Base-by-base conservation (phyloP, 2,888 invertebrate species). In the Ariolimax columbianus region DNA sequence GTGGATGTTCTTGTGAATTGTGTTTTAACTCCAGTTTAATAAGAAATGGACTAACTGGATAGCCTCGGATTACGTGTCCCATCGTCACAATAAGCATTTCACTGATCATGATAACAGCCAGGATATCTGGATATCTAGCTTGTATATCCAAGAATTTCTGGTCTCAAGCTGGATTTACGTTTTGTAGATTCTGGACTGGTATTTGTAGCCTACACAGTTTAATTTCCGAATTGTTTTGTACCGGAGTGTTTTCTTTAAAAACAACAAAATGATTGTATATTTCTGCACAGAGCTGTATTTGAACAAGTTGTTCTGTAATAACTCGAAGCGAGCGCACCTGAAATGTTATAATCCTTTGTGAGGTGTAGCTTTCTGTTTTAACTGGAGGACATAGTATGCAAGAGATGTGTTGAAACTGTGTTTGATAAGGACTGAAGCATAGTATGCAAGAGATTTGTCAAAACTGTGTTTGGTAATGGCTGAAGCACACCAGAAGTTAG, bases 241-340 rank as follows among this genome's bases (percentile, higher is more conserved):
- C 66, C 33, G 30, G 66, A 66, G 72, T 40, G n/a, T 7, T 72
- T 9, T 47, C 14, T 47, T 47, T 30, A 47, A 51, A 30, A n/a
- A n/a, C n/a, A n/a, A n/a, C n/a, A n/a, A 33, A 55, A 38, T 55
- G 55, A 51, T 51, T 30, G 51, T 77, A 77, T 77, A 47, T 47
- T n/a, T 77, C 77, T 51, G 23, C 33, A 38, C 30, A 77, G 77
- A 77, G 77, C 51, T 55, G 26, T 51, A n/a, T n/a, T n/a, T n/a
- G n/a, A n/a, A n/a, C n/a, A n/a, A n/a, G 72, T 40, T 55, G 14
- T 36, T 68, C 14, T 6, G 14, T 14, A 47, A 47, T 47, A 47
- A 14, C 47, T 47, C 14, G 6, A 6, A 9, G 47, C 6, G 6
- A 14, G 14, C 47, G 14, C 9, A 14, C 6, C 14, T 14, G 47